These are phyloP conservation scores for Clusia tigrina DNA, from an alignment of 2,888 invertebrate species.

Conservation along the genomic window DNA sequence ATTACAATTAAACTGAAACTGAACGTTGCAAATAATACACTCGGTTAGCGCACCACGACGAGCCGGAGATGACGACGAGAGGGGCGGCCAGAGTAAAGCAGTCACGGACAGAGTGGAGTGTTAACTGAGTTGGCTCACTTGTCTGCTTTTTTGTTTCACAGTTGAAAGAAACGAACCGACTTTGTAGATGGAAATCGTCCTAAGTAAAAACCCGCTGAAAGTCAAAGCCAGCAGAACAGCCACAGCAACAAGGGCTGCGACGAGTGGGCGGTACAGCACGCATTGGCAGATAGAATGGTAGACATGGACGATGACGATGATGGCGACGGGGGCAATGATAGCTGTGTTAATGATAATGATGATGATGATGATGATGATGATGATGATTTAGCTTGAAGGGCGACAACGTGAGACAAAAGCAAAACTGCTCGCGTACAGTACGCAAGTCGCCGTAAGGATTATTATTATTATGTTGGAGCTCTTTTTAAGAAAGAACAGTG, in stretches of 20 bases:
- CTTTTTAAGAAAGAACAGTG: background rate
- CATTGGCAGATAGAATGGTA: constrained; percentile 6
- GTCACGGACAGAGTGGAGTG: background rate
- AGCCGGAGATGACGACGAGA: background rate
- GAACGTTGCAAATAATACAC: background rate
- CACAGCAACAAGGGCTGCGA: too few species aligned
- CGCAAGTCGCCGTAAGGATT: constrained; percentile 19
- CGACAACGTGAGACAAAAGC: constrained; percentile 9
- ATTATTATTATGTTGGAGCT: constrained; percentile 23
- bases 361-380: background rate
- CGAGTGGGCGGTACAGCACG: too few species aligned
- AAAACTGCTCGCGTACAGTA: constrained; percentile 6
- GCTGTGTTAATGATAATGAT: background rate
- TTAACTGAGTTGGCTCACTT: background rate
- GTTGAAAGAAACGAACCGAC: too few species aligned
- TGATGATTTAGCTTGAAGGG: background rate
- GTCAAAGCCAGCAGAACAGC: too few species aligned
- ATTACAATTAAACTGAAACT: constrained; percentile 36
- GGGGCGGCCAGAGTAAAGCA: background rate
- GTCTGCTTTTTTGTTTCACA: background rate
- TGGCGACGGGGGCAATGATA: background rate
- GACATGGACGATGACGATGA: too few species aligned
- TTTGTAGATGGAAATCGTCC: too few species aligned
- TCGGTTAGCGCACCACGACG: background rate
- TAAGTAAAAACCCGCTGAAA: too few species aligned